Evolutionary conservation across 2,797 vertebrate species (phyloP).

Genomic region (Tauraco hartlaubi): DNA sequence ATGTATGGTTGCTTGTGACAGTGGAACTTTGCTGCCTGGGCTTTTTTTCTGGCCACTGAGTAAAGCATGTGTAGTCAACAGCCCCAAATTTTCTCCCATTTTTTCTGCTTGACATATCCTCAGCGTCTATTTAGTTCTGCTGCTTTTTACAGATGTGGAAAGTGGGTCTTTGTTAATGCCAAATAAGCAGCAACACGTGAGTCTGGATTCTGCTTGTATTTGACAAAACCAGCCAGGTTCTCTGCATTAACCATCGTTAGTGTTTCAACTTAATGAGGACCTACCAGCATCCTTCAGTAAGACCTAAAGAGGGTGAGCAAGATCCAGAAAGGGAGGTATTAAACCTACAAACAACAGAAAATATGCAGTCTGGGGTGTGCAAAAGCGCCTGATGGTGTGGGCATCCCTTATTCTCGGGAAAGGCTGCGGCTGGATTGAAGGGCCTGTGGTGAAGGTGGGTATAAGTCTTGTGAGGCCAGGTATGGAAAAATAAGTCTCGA

Average conservation of each 20-base stretch:
- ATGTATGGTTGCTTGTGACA: fast-evolving
- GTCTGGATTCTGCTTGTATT: neutral
- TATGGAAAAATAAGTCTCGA: neutral
- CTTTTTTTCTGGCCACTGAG: neutral
- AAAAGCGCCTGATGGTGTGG: fast-evolving
- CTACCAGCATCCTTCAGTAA: neutral
- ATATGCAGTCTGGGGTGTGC: fast-evolving
- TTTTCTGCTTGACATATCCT: slow-evolving; percentile 11
- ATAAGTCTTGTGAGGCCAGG: too few species aligned
- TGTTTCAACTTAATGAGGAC: neutral
- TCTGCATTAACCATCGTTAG: neutral
- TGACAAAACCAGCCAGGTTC: neutral
- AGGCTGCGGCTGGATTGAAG: neutral
- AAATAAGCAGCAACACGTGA: neutral
- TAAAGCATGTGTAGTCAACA: neutral
- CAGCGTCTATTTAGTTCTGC: neutral
- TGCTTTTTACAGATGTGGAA: neutral
- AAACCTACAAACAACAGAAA: neutral
- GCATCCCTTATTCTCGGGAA: fast-evolving
- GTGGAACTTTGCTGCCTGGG: neutral
- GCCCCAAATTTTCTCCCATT: neutral
- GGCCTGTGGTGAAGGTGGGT: fast-evolving
- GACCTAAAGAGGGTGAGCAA: neutral
- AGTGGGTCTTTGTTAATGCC: neutral
- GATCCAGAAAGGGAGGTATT: neutral